A percentile compares a stretch with the other conserved stretches of the same genome.
phyloP scores from a whole-genome alignment of 2,888 invertebrate species.

The Heliconius erato region DNA sequence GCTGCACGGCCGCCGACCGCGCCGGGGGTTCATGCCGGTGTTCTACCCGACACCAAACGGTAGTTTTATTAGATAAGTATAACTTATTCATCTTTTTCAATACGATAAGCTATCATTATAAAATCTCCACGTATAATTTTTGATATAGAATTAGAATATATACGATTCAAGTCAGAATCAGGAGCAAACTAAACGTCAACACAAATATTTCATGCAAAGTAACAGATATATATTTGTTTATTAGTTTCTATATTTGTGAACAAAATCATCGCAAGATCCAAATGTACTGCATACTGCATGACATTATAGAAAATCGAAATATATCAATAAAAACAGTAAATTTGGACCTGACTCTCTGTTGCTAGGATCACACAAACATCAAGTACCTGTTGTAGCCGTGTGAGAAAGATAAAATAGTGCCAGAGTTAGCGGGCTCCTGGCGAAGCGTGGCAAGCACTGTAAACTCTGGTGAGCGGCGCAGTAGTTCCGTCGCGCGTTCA shows the following conservation, averaged over 20 bases:
- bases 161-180: constrained; percentile 3
- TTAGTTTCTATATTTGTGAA: not conserved
- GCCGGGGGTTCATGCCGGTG: constrained; percentile 62
- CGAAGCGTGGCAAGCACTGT: constrained; percentile 91
- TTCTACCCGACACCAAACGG: constrained; percentile 68
- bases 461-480: constrained; percentile 91
- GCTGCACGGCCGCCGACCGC: constrained; percentile 58
- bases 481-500: constrained; percentile 88
- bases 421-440: constrained; percentile 93
- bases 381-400: constrained; percentile 91
- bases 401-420: constrained; percentile 93
- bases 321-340: not conserved
- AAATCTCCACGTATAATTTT: constrained; percentile 9
- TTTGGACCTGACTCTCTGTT: constrained; percentile 33
- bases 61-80: constrained; percentile 38
- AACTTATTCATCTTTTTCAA: constrained; percentile 19
- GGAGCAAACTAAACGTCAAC: constrained; percentile 27
- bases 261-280: constrained; percentile 23
- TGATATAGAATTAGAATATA: not conserved
- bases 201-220: constrained; percentile 36
- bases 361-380: constrained; percentile 22
- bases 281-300: not conserved
- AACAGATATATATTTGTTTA: constrained; percentile 7
- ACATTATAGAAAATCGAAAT: not conserved
- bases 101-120: constrained; percentile 9